Base-by-base conservation (phyloP, 2,888 invertebrate species). In the Zaprionus lineosus region DNA sequence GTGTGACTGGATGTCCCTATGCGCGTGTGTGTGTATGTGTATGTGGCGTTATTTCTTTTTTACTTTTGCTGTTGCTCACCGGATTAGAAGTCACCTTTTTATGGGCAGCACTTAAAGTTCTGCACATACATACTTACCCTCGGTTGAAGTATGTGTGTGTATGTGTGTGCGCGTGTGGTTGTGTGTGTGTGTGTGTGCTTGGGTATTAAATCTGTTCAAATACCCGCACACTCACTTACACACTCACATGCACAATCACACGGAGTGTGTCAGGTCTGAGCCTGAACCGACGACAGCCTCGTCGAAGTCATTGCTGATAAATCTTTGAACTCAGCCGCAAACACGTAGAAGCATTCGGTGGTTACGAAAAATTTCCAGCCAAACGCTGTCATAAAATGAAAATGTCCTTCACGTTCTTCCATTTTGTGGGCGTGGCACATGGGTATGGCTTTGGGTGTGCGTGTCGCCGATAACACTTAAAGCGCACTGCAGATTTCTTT, bases 391-490 rank as follows among this genome's bases (percentile, higher is more conserved):
- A 84, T 81, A 81, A 81, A 81, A 81, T 81, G 83, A 81, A 84
- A 81, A 84, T 84, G 84, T 84, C 73, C 83, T 73, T 66, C 79
- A 83, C 84, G 81, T 73, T 67, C 68, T 71, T 68, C 74, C 84
- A 77, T 83, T 73, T 58, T 53, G 57, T 44, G 71, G 67, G 65
- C 62, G 66, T 62, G 74, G 55, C 71, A 52, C 18, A 44, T 33
- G 31, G 37, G 40, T 33, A 18, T 46, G 52, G 58, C 57, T 65
- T 44, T 59, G 65, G 40, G 83, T 79, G 76, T 77, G 83, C 69
- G 83, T 83, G 84, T 76, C 57, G 83, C 82, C 84, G 84, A 81
- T 84, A 83, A 84, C 85, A 84, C 85, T 82, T 82, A 82, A 82
- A 83, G 79, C 73, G 79, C 81, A 76, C 85, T 79, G 84, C 74